Conservation (phyloP, 2,888 invertebrate species). For the Perithous albicinctus region DNA sequence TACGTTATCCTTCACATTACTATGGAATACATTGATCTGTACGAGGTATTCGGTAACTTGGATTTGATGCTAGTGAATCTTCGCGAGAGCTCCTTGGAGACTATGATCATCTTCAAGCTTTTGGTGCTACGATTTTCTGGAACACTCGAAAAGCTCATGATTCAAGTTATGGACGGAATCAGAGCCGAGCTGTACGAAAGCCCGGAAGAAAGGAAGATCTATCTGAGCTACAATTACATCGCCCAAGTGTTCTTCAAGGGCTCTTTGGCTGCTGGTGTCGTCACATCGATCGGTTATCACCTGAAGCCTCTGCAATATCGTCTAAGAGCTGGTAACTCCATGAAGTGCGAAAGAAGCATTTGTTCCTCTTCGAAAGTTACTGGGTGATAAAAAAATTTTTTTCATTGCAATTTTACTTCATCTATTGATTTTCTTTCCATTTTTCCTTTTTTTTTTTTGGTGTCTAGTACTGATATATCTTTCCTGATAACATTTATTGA, state of each 20-base stretch:
- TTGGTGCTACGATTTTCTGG: conserved; percentile 54
- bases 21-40: conserved; percentile 55
- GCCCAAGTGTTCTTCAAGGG: conserved; percentile 57
- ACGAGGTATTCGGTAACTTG: conserved; percentile 58
- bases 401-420: neutral
- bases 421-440: neutral
- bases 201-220: conserved; percentile 61
- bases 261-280: neutral
- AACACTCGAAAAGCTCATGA: conserved; percentile 42
- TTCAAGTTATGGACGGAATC: conserved; percentile 48
- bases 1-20: conserved; percentile 40
- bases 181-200: conserved; percentile 35
- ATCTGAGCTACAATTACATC: conserved; percentile 61
- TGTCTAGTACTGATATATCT: neutral
- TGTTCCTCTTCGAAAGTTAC: conserved; percentile 11
- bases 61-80: conserved; percentile 64
- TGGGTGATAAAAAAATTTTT: neutral
- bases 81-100: conserved; percentile 56
- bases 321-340: conserved; percentile 36
- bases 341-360: conserved; percentile 12
- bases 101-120: conserved; percentile 52
- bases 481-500: neutral
- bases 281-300: conserved; percentile 25
- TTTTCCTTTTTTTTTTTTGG: neutral
- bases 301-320: conserved; percentile 34